Percentiles rank a stretch among this genome's conserved stretches.
phyloP scores from a whole-genome alignment of 2,888 invertebrate species.

The Metacarcinus magister region DNA sequence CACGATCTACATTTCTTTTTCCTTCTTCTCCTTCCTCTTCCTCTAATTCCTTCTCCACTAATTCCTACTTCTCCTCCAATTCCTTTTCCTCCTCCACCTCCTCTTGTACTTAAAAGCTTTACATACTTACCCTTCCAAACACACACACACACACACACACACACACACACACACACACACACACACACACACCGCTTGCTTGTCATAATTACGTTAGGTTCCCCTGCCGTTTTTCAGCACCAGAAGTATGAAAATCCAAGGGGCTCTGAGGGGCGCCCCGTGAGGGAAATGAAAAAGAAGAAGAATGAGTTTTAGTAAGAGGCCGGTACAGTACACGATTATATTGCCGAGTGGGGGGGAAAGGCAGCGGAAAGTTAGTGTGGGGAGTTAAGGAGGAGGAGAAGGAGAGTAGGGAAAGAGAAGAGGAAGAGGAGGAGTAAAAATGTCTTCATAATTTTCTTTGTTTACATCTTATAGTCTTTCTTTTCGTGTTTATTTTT shows the following conservation, averaged over 20 bases:
- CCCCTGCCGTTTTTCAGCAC: not conserved
- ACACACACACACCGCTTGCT: not conserved
- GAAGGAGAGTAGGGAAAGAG: not conserved
- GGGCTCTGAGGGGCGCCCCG: not conserved
- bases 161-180: slow-evolving; percentile 5
- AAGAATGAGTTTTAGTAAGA: not conserved
- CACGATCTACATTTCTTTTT: not conserved
- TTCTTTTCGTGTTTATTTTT: not conserved
- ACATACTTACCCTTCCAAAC: not conserved
- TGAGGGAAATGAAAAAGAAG: not conserved
- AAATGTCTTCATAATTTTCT: not conserved
- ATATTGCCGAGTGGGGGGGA: not conserved
- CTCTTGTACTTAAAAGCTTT: not conserved
- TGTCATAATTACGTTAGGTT: not conserved
- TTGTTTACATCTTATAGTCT: not conserved
- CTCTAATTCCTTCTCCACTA: not conserved
- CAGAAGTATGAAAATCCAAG: not conserved
- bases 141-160: not conserved
- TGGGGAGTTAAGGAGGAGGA: not conserved
- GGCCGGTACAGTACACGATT: not conserved
- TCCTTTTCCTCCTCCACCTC: not conserved
- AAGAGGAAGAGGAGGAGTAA: not conserved
- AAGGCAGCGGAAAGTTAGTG: not conserved
- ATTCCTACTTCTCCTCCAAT: not conserved
- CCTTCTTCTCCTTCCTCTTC: not conserved